Base-by-base conservation (phyloP, 2,888 invertebrate species). In the Glaucopsyche alexis region DNA sequence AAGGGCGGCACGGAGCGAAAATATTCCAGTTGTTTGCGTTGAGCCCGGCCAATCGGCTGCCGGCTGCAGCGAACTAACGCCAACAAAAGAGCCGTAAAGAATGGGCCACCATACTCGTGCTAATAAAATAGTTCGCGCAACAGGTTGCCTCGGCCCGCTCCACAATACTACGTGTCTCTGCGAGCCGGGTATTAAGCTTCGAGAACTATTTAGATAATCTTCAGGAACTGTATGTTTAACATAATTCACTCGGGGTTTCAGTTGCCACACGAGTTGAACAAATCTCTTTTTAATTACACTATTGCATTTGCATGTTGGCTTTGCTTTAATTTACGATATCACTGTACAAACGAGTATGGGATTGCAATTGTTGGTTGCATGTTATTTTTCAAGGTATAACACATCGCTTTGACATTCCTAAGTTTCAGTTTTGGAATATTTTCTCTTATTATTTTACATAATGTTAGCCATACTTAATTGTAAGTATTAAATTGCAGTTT, bases 41-140 rank as follows among this genome's bases (percentile, higher is more conserved):
- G 87, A 85, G 85, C 85, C 85, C 81, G 82, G 84, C 91, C 91
- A 91, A 91, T 91, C 90, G 87, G 85, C 83, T 77, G 76, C 76
- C 81, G 80, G 84, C 82, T 81, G 86, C 84, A 87, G 86, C 83
- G 86, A 79, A 87, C 89, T 89, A 90, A 88, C 90, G 88, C 85
- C 86, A 87, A 91, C 91, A 91, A 91, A 90, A 89, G 90, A 85
- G 85, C 87, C 85, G 87, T 92, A 91, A 92, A 92, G 92, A 92
- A 92, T 91, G 89, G 90, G 81, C 87, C 89, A 86, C 87, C 90
- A 89, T 86, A 88, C 87, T 86, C 85, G 85, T 83, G 86, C 90
- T 91, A 92, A 91, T 91, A 92, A 92, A 92, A 92, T 92, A 92
- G 92, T 91, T 90, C 81, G 82, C 78, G 92, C 92, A 92, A 92